phyloP scores from a whole-genome alignment of 1,140 invertebrate genomes.

The Zophobas morio region DNA sequence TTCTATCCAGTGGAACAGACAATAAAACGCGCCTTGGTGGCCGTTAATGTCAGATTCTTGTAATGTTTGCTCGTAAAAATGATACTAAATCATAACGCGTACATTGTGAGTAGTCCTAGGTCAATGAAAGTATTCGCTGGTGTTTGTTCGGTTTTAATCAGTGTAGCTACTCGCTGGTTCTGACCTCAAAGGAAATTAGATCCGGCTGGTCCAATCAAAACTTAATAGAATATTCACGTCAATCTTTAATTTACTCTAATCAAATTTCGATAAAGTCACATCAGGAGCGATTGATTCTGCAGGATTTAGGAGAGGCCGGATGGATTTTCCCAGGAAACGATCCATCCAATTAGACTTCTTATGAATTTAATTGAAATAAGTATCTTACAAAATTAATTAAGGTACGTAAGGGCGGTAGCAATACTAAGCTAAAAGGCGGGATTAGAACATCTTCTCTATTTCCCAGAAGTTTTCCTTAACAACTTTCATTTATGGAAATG shows the following conservation, averaged over 20 bases:
- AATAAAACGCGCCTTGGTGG: conserved; percentile 36
- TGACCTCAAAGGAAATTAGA: conserved; percentile 33
- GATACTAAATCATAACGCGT: conserved; percentile 28
- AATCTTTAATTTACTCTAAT: conserved; percentile 32
- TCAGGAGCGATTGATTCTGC: conserved; percentile 8
- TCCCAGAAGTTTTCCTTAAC: too few species aligned
- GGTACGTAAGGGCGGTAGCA: neutral
- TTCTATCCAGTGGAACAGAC: conserved; percentile 36
- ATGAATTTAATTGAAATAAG: conserved; percentile 21
- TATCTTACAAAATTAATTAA: conserved; percentile 20
- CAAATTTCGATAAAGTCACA: conserved; percentile 33
- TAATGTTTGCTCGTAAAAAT: conserved; percentile 36
- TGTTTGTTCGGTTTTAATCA: conserved; percentile 25
- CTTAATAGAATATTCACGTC: conserved; percentile 31
- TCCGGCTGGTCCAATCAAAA: conserved; percentile 31
- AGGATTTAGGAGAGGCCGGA: neutral
- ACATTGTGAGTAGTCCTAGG: conserved; percentile 29
- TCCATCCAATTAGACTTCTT: conserved; percentile 14
- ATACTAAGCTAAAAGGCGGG: too few species aligned
- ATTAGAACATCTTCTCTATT: too few species aligned
- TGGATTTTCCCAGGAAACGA: conserved; percentile 22
- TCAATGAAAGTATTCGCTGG: conserved; percentile 31
- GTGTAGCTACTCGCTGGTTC: conserved; percentile 1
- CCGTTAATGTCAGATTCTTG: conserved; percentile 32
- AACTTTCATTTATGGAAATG: neutral